Base-by-base conservation (phyloP, 2,888 invertebrate genomes). In the Galeopsomyia nigrocyanea region DNA sequence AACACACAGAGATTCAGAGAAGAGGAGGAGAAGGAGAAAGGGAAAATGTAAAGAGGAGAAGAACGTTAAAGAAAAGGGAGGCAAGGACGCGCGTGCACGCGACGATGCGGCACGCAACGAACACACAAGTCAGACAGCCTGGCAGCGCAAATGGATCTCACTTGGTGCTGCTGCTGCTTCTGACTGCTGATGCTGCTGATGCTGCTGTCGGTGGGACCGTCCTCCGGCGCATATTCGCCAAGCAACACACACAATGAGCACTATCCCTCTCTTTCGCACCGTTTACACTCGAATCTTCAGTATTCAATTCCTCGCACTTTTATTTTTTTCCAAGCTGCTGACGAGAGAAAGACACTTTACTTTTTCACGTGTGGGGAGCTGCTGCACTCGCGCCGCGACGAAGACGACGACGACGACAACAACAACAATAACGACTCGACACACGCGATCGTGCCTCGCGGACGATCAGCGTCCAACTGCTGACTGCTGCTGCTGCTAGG, bases 401-500 rank as follows among this genome's bases (percentile, higher is more conserved):
- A 39, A 3, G 39, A 39, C 39, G 39, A 39, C 39, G 56, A 60
- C 61, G 67, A 51, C 68, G 5, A 26, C 26, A 5, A 26, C 26
- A 5, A 63, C 51, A 51, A 31, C 17, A 49, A 56, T 51, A 55
- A 60, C 61, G 67, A 51, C 68, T 50, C 74, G 56, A 22, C 70
- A 53, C 50, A 19, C 53, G 64, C 61, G 75, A 73, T 75, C 79
- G 76, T 74, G 68, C 73, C 73, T 64, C 75, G 75, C 68, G 72
- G 79, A 79, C 79, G 82, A 75, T 79, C 79, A 78, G 76, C 79
- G 80, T 77, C 75, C 69, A 72, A 81, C 82, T 81, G 78, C 74
- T 62, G 50, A 74, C 57, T 73, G 77, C 76, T 79, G 74, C 76
- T 68, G 65, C 47, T 17, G 22, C 65, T 71, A 71, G 71, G 73